These are phyloP conservation scores for Heliocidaris tuberculata DNA, from an alignment of 35 echinoderm and acorn worm species.

Conservation along the genomic window DNA sequence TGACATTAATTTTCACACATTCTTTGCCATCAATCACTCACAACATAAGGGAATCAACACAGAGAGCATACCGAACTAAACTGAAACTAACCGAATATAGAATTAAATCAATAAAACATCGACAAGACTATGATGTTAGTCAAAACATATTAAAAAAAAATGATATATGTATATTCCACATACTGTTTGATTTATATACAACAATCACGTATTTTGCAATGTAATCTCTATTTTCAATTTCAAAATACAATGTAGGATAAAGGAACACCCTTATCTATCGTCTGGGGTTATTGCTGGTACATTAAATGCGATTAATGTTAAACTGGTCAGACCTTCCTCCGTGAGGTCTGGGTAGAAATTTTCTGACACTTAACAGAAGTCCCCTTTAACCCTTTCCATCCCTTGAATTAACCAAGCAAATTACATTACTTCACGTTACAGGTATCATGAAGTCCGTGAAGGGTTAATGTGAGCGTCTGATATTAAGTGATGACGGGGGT, in stretches of 20 bases:
- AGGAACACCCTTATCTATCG: not conserved
- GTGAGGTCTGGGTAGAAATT: not conserved
- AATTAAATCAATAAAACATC: too few species aligned
- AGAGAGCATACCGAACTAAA: not conserved
- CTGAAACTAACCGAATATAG: too few species aligned
- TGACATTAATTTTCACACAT: not conserved
- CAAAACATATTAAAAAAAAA: not conserved
- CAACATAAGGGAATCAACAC: not conserved
- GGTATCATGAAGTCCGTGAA: not conserved
- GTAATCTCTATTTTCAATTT: too few species aligned
- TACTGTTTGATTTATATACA: not conserved
- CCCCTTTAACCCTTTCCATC: not conserved
- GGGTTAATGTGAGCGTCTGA: not conserved
- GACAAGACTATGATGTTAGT: too few species aligned
- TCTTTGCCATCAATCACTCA: not conserved
- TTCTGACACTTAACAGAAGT: not conserved
- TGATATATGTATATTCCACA: not conserved
- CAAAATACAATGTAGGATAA: too few species aligned
- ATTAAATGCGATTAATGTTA: conserved; percentile 2
- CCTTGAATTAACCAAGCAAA: not conserved
- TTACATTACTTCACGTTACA: not conserved
- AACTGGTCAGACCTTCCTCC: not conserved
- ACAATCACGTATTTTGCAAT: too few species aligned
- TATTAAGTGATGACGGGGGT: not conserved
- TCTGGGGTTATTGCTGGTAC: not conserved